Conservation (phyloP, 1,140 invertebrate species). For the Alviniconcha marisindica region DNA sequence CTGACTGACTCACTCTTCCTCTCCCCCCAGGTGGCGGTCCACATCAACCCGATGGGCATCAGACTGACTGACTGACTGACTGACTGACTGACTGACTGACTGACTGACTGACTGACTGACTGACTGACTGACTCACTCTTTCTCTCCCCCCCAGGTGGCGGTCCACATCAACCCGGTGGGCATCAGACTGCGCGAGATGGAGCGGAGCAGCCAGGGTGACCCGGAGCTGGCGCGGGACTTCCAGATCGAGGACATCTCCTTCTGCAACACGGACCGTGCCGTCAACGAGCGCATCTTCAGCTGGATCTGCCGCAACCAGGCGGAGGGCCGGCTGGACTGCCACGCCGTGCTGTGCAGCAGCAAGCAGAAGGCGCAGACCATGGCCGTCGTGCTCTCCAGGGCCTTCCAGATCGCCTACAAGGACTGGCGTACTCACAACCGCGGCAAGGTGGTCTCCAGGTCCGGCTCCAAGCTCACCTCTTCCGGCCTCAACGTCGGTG, state of each 20-base stretch:
- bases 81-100: too few relatives aligned
- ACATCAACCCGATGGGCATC: too few relatives aligned
- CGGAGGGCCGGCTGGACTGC: constrained; percentile 48
- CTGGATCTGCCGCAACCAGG: constrained; percentile 63
- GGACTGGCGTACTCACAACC: constrained; percentile 58
- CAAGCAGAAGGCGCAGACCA: constrained; percentile 61
- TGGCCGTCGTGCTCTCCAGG: constrained; percentile 67
- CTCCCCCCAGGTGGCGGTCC: too few relatives aligned
- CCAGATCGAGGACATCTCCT: constrained; percentile 61
- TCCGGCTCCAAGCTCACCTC: not conserved
- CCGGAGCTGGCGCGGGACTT: constrained; percentile 26
- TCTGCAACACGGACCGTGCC: constrained; percentile 55
- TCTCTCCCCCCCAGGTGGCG: not conserved
- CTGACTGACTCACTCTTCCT: too few relatives aligned
- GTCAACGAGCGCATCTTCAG: constrained; percentile 66
- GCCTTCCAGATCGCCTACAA: constrained; percentile 56
- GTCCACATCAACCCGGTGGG: constrained; percentile 48
- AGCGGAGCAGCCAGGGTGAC: constrained; percentile 47
- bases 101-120: too few relatives aligned
- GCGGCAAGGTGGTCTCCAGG: not conserved
- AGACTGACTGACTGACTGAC: too few relatives aligned
- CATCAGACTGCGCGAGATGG: constrained; percentile 47
- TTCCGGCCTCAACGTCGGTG: not conserved
- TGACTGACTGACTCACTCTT: too few relatives aligned
- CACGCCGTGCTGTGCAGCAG: constrained; percentile 67